Base-by-base conservation (phyloP, 1,140 invertebrate genomes). In the Colletes gigas region DNA sequence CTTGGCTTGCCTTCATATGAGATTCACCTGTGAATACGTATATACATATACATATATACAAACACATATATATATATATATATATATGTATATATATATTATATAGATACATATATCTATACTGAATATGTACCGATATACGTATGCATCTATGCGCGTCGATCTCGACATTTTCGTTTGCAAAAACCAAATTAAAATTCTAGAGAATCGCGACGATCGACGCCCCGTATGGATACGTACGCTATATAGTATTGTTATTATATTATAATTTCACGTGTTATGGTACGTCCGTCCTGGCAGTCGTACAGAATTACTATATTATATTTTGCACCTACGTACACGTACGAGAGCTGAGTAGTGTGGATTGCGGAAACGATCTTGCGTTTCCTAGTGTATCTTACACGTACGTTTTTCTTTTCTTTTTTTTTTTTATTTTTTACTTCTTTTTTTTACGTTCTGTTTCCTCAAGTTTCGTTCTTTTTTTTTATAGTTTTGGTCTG, bases 1-100 rank as follows among this genome's bases (percentile, higher is more conserved):
- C 92, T 93, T 93, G 92, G 92, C 92, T 93, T 93, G 90, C 91
- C 91, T 93, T 93, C 90, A 92, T 92, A 92, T 93, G 92, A 93
- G 92, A 93, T 92, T 92, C 92, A 93, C 91, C 91, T 85, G 78
- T 83, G 84, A 78, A 81, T 91, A 88, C 81, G 81, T 89, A 68
- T 89, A 78, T 90, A 83, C 88, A 83, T 88, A 82, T 89, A 81
- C 86, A 66, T 77, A 81, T 71, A 83, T 88, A 89, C 83, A 87
- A 82, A 84, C 85, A 90, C 80, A 81, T 78, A 68, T 88, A 89
- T 85, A 84, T 86, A 81, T 83, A 84, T 87, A 84, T 85, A 83
- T 85, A 86, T 88, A 86, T 84, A 63, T 86, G 67, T 85, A 68
- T 79, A 30, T 70, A 74, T 86, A 88, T 84, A 84, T 84, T 30